Conservation (phyloP, 2,888 invertebrate species). For the Acleris sparsana region DNA sequence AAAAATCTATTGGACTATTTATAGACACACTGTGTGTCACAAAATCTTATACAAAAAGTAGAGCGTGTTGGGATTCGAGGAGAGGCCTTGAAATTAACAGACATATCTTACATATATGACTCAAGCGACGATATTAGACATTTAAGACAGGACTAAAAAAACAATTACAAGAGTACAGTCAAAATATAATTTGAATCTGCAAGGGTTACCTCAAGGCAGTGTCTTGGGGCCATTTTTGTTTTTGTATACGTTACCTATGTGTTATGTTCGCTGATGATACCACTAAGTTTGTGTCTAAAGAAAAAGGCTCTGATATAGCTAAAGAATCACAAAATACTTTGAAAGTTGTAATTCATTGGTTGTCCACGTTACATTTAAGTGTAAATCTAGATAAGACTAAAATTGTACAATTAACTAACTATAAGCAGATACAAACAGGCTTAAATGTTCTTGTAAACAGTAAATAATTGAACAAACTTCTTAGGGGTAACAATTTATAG, state of each 20-base stretch:
- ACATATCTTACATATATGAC: conserved; percentile 9
- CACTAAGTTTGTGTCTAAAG: conserved; percentile 3
- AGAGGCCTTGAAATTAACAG: conserved; percentile 1
- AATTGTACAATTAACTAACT: too few relatives aligned
- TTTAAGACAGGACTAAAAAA: conserved; percentile 3
- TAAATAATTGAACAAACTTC: too few relatives aligned
- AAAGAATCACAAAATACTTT: too few relatives aligned
- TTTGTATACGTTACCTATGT: conserved; percentile 2
- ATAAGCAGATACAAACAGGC: too few relatives aligned
- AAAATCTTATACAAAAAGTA: background rate
- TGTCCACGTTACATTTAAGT: too few relatives aligned
- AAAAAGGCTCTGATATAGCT: too few relatives aligned
- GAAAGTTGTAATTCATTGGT: too few relatives aligned
- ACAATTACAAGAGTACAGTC: conserved; percentile 4
- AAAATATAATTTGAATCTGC: background rate
- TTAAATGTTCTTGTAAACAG: too few relatives aligned
- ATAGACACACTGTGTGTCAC: conserved; percentile 11
- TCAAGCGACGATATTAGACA: conserved; percentile 4
- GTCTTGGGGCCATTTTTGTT: conserved; percentile 1
- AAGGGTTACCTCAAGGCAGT: conserved; percentile 5
- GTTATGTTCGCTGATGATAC: conserved; percentile 19
- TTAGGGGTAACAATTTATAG: too few relatives aligned
- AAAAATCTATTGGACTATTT: background rate
- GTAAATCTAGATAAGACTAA: too few relatives aligned
- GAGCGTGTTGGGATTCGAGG: conserved; percentile 8